Base-by-base conservation (phyloP, 2,113 vertebrate species). In the Cyphomyrus discorhynchus region DNA sequence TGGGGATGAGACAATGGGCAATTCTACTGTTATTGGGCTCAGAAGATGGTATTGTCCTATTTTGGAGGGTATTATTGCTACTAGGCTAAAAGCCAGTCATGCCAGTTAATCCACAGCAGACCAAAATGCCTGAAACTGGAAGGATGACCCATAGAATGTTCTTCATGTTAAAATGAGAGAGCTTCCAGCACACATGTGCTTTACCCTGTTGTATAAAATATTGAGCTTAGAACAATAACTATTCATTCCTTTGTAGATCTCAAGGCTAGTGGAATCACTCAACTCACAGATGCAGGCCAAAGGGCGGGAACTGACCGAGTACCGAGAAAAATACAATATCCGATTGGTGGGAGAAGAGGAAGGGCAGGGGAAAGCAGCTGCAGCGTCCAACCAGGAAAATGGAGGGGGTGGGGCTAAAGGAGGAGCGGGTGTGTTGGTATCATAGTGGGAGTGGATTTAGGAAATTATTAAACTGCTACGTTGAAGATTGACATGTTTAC, bases 321-420 rank as follows among this genome's bases (percentile, higher is more conserved):
- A 98, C 92, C 95, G 97, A 90, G 98, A 98, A 93, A 96, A 97
- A 86, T 98, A 98, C 96, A 98, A 98, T 94, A 98, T 98, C 90
- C 97, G 97, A 5, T 91, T 98, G 91, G 95, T 98, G 91, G 97
- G 97, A 0, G 97, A 98, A 88, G 97, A 97, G 0, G 97, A 98
- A 85, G 95, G 95, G 10, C 96, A 96, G 87, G 92, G 94, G 91
- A 95, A 95, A 92, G 90, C 93, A 0, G 21, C 93, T 0, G 70
- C 84, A 86, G 91, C 96, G 13, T 90, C 96, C 9, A 92, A 95
- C 89, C 94, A 95, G 90, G 97, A 97, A 5, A 96, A 91, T 1
- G 94, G 97, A 1, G 97, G 95, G 27, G 93, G 95, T 0, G 96
- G 94, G 1, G 92, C 96, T 10, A 98, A 98, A 93, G 92, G 95